Base-by-base conservation (phyloP, 2,888 invertebrate species). In the Anticlea derivata region DNA sequence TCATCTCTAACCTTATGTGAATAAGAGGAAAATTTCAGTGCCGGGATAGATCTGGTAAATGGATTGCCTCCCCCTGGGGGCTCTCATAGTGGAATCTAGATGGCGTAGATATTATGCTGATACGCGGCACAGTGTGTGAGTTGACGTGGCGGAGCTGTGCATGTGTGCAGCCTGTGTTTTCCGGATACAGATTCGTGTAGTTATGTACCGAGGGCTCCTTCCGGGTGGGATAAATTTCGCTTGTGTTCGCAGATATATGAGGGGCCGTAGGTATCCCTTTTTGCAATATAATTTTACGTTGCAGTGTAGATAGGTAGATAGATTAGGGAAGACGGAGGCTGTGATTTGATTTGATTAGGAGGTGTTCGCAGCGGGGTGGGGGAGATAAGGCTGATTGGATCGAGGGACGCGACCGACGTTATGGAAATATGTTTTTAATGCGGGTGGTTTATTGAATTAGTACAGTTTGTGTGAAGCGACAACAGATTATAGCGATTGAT, bases 321-420 rank as follows among this genome's bases (percentile, higher is more conserved):
- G 88, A 90, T 90, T 87, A 86, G 83, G 85, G 83, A 87, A 86
- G 86, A 84, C 82, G 85, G 89, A 89, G 87, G 86, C 86, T 88
- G 89, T 79, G 89, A 90, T 90, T 90, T 88, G 88, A 90, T 90
- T 89, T 88, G 89, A 89, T 90, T 89, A 88, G 88, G 85, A 88
- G 89, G 89, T 90, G 89, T 89, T 87, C 73, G 87, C 77, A 70
- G 78, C 31, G 82, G 85, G 80, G 72, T 71, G 83, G 83, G 83
- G 79, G 79, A 86, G 89, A 89, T 89, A 88, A 87, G 78, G 73
- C 73, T 85, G 89, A 90, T 89, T 87, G 88, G 87, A 86, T 86
- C 87, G 83, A 75, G 62, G 69, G 74, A 75, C 69, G 73, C 41
- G 77, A 73, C 37, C 41, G 77, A 73, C 71, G 74, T 81, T 83